Base-by-base conservation (phyloP, 2,113 vertebrate genomes). In the Nicator chloris region DNA sequence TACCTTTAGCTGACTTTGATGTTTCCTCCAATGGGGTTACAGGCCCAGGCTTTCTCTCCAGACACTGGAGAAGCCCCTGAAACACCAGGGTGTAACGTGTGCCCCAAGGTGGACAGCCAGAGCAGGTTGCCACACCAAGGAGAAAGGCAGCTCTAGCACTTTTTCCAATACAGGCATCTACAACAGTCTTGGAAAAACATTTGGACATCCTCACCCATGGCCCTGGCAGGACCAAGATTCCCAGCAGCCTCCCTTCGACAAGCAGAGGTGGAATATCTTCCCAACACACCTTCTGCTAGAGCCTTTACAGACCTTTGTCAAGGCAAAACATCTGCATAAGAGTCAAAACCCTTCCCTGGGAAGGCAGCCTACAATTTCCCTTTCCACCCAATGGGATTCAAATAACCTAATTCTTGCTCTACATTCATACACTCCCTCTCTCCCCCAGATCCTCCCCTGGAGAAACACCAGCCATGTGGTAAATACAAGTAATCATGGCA, bases 351-450 rank as follows among this genome's bases (percentile, higher is more conserved):
- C 23, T 76, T 78, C 81, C 79, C 33, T 4, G 1, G 13, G 45
- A 82, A 72, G 0, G 0, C 50, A 92, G 92, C 56, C 88, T 78
- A 72, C 83, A 86, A 87, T 92, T 95, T 94, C 33, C 56, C 69
- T 76, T 80, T 50, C 83, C 39, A 51, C 69, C 79, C 71, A 73
- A 70, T 31, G 86, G 84, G 83, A 90, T 90, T 88, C 81, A 60
- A 84, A 90, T 93, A 96, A 96, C 90, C 91, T 90, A 95, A 84
- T 92, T 94, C 88, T 81, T 93, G 59, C 27, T 86, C 86, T 91
- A 61, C 72, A 50, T 85, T 84, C 2, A 2, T 53, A 49, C 8
- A 2, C 17, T 73, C n/a, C 68, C 44, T 42, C 77, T 80, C 28
- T 57, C 51, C 9, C 17, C 28, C 8, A 4, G 68, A 37, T 91